Base-by-base conservation (phyloP, 2,888 invertebrate genomes). In the Oegoconia quadripuncta region DNA sequence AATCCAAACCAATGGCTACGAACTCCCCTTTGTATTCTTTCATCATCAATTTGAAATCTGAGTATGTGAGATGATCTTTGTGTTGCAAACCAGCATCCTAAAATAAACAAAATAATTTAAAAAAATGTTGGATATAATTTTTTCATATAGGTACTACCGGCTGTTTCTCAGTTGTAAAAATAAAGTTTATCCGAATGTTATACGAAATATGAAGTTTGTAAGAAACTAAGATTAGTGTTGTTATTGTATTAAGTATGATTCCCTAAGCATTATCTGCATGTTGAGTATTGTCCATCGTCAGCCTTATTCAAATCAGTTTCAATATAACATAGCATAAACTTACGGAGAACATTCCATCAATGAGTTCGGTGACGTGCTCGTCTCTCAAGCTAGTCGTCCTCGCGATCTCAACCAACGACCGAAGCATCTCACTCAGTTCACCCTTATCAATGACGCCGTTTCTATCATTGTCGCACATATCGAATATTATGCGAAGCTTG, bases 401-500 rank as follows among this genome's bases (percentile, higher is more conserved):
- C 0, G 97, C 97, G 39, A 97, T 97, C 77, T 97, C 97, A 0
- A 97, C 97, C 17, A 97, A 79, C 0, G 97, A 97, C 13, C 97
- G 89, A 64, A 98, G 84, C 95, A 98, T 97, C 73, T 97, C 97
- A 14, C 95, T 96, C 13, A 98, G 88, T 67, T 98, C 97, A 1
- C 92, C 93, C 63, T 97, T 97, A 64, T 97, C 97, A 41, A 98
- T 98, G 1, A 96, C 95, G 0, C 97, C 97, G 59, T 97, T 97
- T 11, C 96, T 91, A 67, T 98, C 96, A 57, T 97, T 95, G 68
- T 98, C 98, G 62, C 98, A 98, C 98, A 98, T 98, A 73, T 98
- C 97, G 67, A 98, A 98, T 50, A 98, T 96, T 20, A 98, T 97
- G 3, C 97, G 90, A 22, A 98, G 83, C 63, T 97, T 97, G 64